Evolutionary conservation across 2,113 vertebrate species (phyloP).

Genomic region (Petroica traversi): DNA sequence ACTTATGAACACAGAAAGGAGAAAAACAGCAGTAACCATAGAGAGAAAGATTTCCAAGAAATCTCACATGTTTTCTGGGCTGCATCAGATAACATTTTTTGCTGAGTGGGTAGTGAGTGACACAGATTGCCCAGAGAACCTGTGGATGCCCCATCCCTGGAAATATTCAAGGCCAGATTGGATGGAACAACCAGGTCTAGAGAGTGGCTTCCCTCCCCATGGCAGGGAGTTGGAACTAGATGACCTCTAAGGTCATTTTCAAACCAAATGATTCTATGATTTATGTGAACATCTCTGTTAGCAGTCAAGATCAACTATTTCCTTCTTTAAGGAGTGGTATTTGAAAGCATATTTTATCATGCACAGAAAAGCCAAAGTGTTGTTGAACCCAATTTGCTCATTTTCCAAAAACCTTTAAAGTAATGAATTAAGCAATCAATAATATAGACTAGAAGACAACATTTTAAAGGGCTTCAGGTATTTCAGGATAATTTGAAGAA

Average conservation of each 20-base stretch:
- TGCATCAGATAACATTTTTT: neutral
- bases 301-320: neutral
- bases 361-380: neutral
- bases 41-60: neutral
- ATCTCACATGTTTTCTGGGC: neutral
- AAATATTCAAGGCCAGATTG: neutral
- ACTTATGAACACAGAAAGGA: neutral
- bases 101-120: neutral
- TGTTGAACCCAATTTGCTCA: neutral
- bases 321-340: neutral
- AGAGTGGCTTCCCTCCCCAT: neutral
- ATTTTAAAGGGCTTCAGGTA: neutral
- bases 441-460: neutral
- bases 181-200: neutral
- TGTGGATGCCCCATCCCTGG: neutral
- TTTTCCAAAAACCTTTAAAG: neutral
- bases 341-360: neutral
- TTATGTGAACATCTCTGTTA: neutral
- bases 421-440: constrained; percentile 5
- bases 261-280: neutral
- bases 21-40: neutral
- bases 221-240: neutral
- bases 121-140: neutral
- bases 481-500: neutral
- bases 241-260: neutral